Conservation (phyloP, 1,140 invertebrate genomes). For the Heliothis subflexa region DNA sequence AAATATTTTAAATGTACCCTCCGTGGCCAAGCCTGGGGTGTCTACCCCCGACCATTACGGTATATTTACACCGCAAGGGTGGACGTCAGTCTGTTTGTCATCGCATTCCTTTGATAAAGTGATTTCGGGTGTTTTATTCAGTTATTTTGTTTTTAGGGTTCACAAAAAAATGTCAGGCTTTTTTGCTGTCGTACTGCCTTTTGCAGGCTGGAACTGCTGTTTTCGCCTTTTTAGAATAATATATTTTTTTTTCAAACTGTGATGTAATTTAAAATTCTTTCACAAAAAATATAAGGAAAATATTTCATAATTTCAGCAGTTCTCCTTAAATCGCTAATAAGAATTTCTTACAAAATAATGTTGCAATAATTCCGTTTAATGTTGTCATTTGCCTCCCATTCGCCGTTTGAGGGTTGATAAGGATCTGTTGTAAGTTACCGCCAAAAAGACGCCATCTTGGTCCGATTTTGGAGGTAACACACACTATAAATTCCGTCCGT, state of each 20-base stretch:
- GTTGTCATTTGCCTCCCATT: constrained; percentile 51
- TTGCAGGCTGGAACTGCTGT: no score
- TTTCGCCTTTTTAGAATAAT: no score
- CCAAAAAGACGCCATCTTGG: constrained; percentile 54
- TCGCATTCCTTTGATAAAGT: constrained; percentile 28
- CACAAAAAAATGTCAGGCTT: no score
- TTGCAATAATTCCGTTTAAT: constrained; percentile 54
- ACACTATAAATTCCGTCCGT: constrained; percentile 41
- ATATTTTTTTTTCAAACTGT: no score
- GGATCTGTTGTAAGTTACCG: constrained; percentile 51
- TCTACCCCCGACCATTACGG: constrained; percentile 16
- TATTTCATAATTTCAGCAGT: background rate
- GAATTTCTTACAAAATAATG: constrained; percentile 16
- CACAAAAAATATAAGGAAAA: background rate
- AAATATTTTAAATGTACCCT: constrained; percentile 48
- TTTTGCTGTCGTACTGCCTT: no score
- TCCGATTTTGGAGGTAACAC: constrained; percentile 46
- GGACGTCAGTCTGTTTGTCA: constrained; percentile 25
- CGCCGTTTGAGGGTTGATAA: constrained; percentile 49
- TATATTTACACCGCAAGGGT: constrained; percentile 17
- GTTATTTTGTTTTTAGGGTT: background rate
- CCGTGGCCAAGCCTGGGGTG: background rate
- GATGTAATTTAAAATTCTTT: background rate
- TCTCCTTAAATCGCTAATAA: background rate
- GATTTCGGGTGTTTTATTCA: constrained; percentile 21